Evolutionary conservation across 2,113 vertebrate species (phyloP).

Genomic region (Nothobranchius kuhntae): DNA sequence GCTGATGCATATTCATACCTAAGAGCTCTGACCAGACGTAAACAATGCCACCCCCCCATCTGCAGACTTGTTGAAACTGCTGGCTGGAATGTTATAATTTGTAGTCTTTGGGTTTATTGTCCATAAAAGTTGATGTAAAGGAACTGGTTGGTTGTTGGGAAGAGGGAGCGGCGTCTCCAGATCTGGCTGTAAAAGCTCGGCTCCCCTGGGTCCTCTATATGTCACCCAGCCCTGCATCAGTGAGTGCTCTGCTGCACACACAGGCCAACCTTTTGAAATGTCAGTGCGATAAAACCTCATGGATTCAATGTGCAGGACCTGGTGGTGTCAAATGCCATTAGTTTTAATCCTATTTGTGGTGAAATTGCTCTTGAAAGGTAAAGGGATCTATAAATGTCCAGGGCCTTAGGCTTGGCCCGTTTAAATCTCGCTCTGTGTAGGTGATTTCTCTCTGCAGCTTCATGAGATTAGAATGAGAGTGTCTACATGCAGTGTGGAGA

Average conservation of each 20-base stretch:
- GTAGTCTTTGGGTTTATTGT: slow-evolving; percentile 60
- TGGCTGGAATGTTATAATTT: slow-evolving; percentile 57
- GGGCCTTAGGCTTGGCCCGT: slow-evolving; percentile 38
- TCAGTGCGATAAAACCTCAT: slow-evolving; percentile 75
- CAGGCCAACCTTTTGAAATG: slow-evolving; percentile 81
- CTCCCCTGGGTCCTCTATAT: slow-evolving; percentile 58
- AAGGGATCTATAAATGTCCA: slow-evolving; percentile 74
- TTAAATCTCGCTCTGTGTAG: slow-evolving; percentile 66
- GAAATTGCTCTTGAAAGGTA: slow-evolving; percentile 79
- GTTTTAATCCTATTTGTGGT: slow-evolving; percentile 79
- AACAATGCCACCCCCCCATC: slow-evolving; percentile 23
- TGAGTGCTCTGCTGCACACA: slow-evolving; percentile 43
- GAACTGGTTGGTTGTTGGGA: slow-evolving; percentile 27
- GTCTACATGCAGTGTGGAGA: slow-evolving; percentile 38
- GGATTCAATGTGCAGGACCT: slow-evolving; percentile 71
- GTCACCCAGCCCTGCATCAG: slow-evolving; percentile 66
- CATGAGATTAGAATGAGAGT: slow-evolving; percentile 43
- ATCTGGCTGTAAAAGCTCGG: slow-evolving; percentile 64
- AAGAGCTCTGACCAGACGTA: slow-evolving; percentile 31
- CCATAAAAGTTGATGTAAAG: slow-evolving; percentile 64
- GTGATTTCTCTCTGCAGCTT: slow-evolving; percentile 57
- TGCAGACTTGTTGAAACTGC: slow-evolving; percentile 28
- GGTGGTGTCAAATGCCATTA: slow-evolving; percentile 78
- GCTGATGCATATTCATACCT: slow-evolving; percentile 33
- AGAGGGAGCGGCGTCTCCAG: slow-evolving; percentile 27